Conservation (phyloP, 2,113 vertebrate species). For the Hypocryptadius cinnamomeus region DNA sequence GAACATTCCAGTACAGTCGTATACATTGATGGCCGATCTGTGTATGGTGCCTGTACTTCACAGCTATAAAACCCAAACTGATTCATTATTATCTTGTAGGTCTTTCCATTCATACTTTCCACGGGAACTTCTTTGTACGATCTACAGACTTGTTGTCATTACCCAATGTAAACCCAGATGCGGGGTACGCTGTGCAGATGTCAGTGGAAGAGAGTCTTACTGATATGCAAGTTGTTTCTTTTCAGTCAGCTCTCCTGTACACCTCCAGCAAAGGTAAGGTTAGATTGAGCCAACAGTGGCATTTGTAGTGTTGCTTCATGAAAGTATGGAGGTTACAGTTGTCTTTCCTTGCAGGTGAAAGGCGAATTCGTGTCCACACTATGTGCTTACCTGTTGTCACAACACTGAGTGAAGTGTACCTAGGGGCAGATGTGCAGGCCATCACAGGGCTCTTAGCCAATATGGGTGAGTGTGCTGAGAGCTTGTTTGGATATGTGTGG, state of each 20-base stretch:
- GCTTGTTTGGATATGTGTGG: background rate
- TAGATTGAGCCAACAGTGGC: background rate
- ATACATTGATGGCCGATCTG: background rate
- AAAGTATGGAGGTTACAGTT: background rate
- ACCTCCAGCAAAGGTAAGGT: constrained; percentile 93
- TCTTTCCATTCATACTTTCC: constrained; percentile 97
- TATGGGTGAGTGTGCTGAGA: constrained; percentile 80
- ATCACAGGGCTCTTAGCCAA: constrained; percentile 89
- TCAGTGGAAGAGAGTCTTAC: constrained; percentile 92
- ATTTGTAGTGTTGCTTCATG: background rate
- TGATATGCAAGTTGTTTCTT: constrained; percentile 90
- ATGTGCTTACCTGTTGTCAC: constrained; percentile 93
- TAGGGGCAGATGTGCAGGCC: constrained; percentile 93
- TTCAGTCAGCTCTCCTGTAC: constrained; percentile 95
- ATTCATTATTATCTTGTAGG: constrained; percentile 64
- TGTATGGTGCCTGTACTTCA: background rate
- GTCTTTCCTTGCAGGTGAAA: constrained; percentile 76
- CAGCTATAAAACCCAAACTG: background rate
- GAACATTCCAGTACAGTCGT: background rate
- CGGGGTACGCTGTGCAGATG: constrained; percentile 96
- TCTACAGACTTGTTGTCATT: constrained; percentile 93
- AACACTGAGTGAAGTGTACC: constrained; percentile 86
- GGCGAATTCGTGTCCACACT: constrained; percentile 94
- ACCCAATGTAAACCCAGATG: constrained; percentile 93
- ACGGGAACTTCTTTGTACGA: constrained; percentile 97